Conservation (phyloP, 1,140 invertebrate species). For the Drosophila virilis region DNA sequence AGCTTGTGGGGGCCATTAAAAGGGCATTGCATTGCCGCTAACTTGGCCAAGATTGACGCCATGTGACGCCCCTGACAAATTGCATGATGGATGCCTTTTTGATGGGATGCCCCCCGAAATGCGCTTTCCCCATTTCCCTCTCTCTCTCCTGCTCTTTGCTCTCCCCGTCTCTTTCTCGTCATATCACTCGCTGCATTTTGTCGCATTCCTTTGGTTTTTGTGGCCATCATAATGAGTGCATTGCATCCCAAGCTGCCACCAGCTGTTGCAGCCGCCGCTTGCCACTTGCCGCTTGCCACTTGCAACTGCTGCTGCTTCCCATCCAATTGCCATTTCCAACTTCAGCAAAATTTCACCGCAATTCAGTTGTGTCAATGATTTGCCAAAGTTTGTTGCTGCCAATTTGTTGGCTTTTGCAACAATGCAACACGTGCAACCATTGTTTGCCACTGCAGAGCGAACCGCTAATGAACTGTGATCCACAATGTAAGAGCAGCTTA, state of each 20-base stretch:
- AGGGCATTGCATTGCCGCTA: constrained; percentile 38
- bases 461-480: constrained; percentile 13
- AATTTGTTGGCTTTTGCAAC: constrained; percentile 24
- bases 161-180: neutral
- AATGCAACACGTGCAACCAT: constrained; percentile 11
- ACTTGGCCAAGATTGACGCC: constrained; percentile 43
- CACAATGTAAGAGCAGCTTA: neutral
- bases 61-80: constrained; percentile 36
- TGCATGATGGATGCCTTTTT: constrained; percentile 70
- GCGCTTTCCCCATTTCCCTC: constrained; percentile 9
- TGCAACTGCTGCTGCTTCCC: neutral
- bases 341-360: constrained; percentile 43
- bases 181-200: constrained; percentile 48
- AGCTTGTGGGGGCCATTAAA: constrained; percentile 24
- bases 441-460: constrained; percentile 12
- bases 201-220: constrained; percentile 71
- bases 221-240: constrained; percentile 63
- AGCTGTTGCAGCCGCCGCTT: constrained; percentile 18
- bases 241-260: constrained; percentile 28
- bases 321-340: constrained; percentile 12
- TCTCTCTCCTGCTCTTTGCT: neutral
- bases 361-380: constrained; percentile 36
- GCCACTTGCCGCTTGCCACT: constrained; percentile 20
- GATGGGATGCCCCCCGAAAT: constrained; percentile 48
- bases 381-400: constrained; percentile 25